Conservation (phyloP, 2,888 invertebrate genomes). For the Mechanitis messenoides region DNA sequence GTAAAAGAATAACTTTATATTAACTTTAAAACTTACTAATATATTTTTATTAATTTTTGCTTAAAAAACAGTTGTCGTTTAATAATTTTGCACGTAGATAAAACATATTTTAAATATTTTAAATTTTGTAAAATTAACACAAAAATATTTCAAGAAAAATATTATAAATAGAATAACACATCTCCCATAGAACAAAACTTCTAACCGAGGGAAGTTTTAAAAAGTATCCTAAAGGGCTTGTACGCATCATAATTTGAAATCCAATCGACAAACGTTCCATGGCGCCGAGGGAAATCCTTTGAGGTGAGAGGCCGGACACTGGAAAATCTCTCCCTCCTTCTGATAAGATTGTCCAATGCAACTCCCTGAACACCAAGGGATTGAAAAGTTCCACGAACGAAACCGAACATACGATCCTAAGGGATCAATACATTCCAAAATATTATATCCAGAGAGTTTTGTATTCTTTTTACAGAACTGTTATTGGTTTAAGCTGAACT, state of each 20-base stretch:
- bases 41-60: no score
- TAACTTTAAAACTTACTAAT: no score
- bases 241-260: conserved; percentile 70
- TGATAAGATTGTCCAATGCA: conserved; percentile 76
- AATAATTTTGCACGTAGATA: no score
- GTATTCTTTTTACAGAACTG: conserved; percentile 50
- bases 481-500: conserved; percentile 38
- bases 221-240: conserved; percentile 34
- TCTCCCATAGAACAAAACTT: background rate
- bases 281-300: conserved; percentile 64
- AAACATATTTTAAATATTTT: no score
- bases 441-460: conserved; percentile 69
- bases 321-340: conserved; percentile 68
- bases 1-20: no score
- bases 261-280: conserved; percentile 55
- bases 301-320: conserved; percentile 72
- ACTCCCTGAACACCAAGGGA: conserved; percentile 74
- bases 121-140: background rate
- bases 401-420: conserved; percentile 66
- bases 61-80: no score
- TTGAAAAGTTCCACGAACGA: conserved; percentile 72
- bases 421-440: conserved; percentile 74
- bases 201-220: conserved; percentile 1
- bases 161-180: background rate
- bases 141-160: background rate